Percentiles rank a stretch among this genome's conserved stretches.
These are phyloP conservation scores for Dipodomys stephensi DNA, from an alignment of 2,113 vertebrate genomes.

Conservation along the genomic window DNA sequence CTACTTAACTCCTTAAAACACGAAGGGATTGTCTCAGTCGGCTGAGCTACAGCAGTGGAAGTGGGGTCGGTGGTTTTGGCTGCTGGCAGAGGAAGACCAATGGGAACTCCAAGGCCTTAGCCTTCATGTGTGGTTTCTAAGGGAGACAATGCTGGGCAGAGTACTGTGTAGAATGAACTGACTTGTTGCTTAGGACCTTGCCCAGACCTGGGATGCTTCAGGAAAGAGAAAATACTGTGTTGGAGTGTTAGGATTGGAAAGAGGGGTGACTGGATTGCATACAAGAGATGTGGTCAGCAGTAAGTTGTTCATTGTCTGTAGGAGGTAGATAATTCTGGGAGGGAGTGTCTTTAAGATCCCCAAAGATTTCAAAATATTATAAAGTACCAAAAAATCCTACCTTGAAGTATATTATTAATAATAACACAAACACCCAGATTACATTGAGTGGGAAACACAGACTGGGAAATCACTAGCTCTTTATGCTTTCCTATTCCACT, in stretches of 20 bases:
- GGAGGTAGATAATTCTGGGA: background rate
- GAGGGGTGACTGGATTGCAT: background rate
- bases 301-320: background rate
- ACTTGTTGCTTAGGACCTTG: background rate
- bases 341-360: background rate
- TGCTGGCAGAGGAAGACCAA: background rate
- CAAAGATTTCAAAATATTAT: background rate
- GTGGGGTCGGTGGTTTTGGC: background rate
- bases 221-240: background rate
- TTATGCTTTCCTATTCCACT: background rate
- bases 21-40: rapidly evolving
- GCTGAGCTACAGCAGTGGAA: background rate
- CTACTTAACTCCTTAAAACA: background rate
- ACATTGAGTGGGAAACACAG: background rate
- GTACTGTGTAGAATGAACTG: background rate
- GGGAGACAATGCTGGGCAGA: background rate
- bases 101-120: background rate
- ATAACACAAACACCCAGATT: background rate
- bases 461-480: too few species aligned
- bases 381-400: too few species aligned
- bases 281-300: too few species aligned
- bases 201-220: background rate
- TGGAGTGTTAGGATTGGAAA: background rate
- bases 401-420: background rate
- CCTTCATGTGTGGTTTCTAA: background rate